A percentile compares a stretch with the other conserved stretches of the same genome.
Evolutionary conservation across 2,888 invertebrate genomes (phyloP).

Genomic region (Melanargia galathea): DNA sequence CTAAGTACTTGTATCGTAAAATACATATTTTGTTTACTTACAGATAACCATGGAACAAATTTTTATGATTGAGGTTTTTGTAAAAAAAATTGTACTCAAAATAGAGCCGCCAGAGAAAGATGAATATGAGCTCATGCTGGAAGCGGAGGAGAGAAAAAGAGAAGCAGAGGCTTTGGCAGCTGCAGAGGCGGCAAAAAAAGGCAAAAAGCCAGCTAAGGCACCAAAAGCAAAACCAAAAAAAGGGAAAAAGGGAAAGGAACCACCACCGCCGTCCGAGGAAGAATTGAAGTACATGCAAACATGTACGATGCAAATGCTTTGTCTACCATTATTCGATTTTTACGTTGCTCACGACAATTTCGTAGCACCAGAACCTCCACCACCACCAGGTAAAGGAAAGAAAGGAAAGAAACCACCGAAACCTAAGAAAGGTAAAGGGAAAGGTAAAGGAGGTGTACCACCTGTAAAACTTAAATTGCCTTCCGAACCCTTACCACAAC

Average conservation of each 20-base stretch:
- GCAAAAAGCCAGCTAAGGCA: conserved; percentile 46
- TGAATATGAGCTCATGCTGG: conserved; percentile 68
- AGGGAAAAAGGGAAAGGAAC: conserved; percentile 61
- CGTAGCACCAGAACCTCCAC: conserved; percentile 68
- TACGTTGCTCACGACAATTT: conserved; percentile 77
- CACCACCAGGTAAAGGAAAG: conserved; percentile 59
- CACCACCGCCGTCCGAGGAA: conserved; percentile 72
- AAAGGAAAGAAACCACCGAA: conserved; percentile 56
- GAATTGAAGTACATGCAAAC: conserved; percentile 76
- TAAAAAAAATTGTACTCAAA: conserved; percentile 71
- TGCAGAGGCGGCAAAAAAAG: conserved; percentile 56
- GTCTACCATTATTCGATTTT: conserved; percentile 72
- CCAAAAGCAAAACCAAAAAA: conserved; percentile 42
- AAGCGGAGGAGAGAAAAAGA: conserved; percentile 64
- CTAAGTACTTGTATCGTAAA: too few relatives aligned
- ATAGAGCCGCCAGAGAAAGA: conserved; percentile 72
- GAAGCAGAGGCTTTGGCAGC: conserved; percentile 66
- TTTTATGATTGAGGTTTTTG: conserved; percentile 75
- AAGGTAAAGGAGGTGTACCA: conserved; percentile 45
- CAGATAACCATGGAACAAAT: conserved; percentile 69
- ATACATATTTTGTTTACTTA: not conserved
- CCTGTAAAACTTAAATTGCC: conserved; percentile 61
- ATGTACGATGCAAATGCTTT: conserved; percentile 73
- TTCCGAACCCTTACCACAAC: conserved; percentile 74
- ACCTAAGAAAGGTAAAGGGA: conserved; percentile 57